These are phyloP conservation scores for Polypterus senegalus DNA, from an alignment of 2,113 vertebrate species.

Conservation along the genomic window DNA sequence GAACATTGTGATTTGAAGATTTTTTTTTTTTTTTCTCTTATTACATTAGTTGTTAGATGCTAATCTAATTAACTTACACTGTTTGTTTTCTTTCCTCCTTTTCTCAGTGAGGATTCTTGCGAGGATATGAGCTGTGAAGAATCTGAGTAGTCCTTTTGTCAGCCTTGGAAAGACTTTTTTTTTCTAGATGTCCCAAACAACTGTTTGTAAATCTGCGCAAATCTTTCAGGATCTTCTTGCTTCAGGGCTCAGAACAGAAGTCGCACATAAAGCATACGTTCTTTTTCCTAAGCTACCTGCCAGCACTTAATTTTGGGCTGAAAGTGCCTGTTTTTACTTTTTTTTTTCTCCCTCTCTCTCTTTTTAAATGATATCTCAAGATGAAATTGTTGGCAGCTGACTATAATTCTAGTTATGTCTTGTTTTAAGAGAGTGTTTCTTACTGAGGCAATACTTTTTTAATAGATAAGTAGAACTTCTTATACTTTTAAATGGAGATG, in stretches of 20 bases:
- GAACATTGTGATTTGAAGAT: too few species aligned
- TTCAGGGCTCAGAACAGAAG: too few species aligned
- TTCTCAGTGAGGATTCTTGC: conserved; percentile 72
- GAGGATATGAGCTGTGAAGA: conserved; percentile 83
- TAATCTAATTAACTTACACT: not conserved
- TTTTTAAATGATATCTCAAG: not conserved
- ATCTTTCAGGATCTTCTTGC: too few species aligned
- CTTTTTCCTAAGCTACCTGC: not conserved
- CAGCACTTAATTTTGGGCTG: not conserved
- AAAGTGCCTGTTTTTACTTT: conserved; percentile 6
- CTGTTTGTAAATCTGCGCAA: too few species aligned
- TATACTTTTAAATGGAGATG: conserved; percentile 9
- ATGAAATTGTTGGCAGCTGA: conserved; percentile 34
- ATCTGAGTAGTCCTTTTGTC: conserved; percentile 69
- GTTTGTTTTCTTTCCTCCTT: not conserved
- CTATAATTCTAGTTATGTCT: not conserved
- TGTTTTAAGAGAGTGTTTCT: not conserved
- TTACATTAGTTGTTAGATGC: not conserved
- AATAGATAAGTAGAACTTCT: conserved; percentile 29
- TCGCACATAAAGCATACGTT: too few species aligned
- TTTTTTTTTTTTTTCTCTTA: too few species aligned
- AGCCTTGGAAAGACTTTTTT: conserved; percentile 64
- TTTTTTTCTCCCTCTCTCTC: conserved; percentile 14
- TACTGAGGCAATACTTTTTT: conserved; percentile 14
- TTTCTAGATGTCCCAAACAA: conserved; percentile 46